Conservation (phyloP, 2,888 invertebrate genomes). For the Empis stercorea region DNA sequence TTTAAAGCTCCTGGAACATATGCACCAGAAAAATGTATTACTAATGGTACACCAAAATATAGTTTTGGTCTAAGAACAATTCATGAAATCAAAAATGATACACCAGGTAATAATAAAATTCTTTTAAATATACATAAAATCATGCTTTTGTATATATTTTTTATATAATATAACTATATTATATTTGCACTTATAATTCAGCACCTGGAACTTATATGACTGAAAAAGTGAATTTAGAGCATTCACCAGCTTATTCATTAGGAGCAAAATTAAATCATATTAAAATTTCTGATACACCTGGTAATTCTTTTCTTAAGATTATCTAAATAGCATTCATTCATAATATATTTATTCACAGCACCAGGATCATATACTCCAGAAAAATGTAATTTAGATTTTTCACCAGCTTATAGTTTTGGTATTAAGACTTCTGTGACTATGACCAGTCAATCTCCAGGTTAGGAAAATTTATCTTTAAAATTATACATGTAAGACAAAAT, state of each 20-base stretch:
- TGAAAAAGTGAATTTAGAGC: constrained; percentile 40
- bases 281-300: constrained; percentile 44
- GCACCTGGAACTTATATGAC: constrained; percentile 43
- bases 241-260: constrained; percentile 45
- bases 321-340: neutral
- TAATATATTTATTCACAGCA: constrained; percentile 38
- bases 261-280: constrained; percentile 44
- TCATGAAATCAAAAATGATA: constrained; percentile 39
- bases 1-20: constrained; percentile 46
- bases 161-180: neutral
- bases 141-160: no score
- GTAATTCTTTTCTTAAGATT: no score
- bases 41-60: constrained; percentile 47
- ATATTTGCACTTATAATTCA: constrained; percentile 7
- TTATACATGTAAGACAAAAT: constrained; percentile 33
- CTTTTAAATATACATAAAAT: no score
- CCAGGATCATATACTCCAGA: constrained; percentile 44
- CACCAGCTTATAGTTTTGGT: constrained; percentile 41
- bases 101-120: constrained; percentile 37
- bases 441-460: constrained; percentile 45
- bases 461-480: constrained; percentile 47
- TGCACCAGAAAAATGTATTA: constrained; percentile 44
- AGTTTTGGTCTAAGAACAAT: constrained; percentile 47
- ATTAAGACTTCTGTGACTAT: constrained; percentile 37
- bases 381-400: constrained; percentile 39